Percentiles rank a stretch among this genome's conserved stretches.
These are phyloP conservation scores for Rana temporaria DNA, from an alignment of 2,113 vertebrate genomes.

Conservation along the genomic window DNA sequence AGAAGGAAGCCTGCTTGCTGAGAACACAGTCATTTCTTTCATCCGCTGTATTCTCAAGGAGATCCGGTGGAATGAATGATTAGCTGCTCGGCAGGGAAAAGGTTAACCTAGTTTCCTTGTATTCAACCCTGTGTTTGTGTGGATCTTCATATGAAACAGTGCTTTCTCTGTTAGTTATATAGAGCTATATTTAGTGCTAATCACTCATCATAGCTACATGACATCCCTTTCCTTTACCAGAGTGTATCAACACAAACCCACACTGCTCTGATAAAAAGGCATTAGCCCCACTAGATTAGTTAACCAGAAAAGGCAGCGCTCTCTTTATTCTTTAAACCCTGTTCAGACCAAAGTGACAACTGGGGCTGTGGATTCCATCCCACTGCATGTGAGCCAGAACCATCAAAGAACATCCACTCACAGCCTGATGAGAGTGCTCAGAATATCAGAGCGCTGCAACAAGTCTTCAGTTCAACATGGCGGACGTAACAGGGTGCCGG, in stretches of 20 bases:
- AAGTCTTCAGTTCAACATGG: too few relatives aligned
- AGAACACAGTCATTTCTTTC: conserved; percentile 41
- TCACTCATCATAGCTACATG: conserved; percentile 51
- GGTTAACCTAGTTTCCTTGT: conserved; percentile 52
- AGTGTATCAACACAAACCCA: conserved; percentile 55
- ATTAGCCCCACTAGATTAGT: conserved; percentile 43
- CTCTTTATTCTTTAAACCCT: too few relatives aligned
- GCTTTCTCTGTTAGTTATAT: conserved; percentile 55
- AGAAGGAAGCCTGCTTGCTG: conserved; percentile 49
- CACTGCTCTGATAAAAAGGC: conserved; percentile 35
- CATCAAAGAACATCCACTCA: too few relatives aligned
- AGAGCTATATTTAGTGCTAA: conserved; percentile 57
- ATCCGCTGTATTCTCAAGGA: conserved; percentile 48
- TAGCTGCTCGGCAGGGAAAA: conserved; percentile 39
- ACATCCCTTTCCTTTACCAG: conserved; percentile 57
- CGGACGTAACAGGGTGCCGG: too few relatives aligned
- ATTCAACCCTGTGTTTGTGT: conserved; percentile 56
- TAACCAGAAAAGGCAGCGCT: conserved; percentile 18
- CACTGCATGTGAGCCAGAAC: too few relatives aligned
- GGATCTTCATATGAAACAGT: conserved; percentile 56
- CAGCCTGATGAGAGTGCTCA: too few relatives aligned
- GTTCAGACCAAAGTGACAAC: too few relatives aligned
- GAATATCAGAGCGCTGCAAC: too few relatives aligned
- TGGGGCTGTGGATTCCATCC: too few relatives aligned
- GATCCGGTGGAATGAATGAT: conserved; percentile 42